Conservation (phyloP, 2,113 vertebrate genomes). For the Athene noctua region DNA sequence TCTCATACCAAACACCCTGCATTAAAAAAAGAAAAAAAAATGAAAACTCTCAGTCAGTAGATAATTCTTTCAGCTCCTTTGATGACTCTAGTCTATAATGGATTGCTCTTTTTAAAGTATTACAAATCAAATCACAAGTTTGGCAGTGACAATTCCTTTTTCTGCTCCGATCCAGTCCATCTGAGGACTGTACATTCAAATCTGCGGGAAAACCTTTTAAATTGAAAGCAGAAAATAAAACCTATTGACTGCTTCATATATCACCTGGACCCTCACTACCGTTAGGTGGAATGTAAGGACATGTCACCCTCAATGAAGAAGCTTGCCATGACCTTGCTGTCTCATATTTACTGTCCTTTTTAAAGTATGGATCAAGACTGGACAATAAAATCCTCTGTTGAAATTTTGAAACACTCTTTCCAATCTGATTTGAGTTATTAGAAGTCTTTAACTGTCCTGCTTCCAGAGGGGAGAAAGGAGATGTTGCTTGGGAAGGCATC, state of each 20-base stretch:
- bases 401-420: constrained; percentile 31
- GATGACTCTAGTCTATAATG: not conserved
- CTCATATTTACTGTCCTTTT: not conserved
- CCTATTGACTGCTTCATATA: not conserved
- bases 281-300: not conserved
- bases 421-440: not conserved
- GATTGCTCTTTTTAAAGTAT: not conserved
- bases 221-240: not conserved
- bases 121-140: not conserved
- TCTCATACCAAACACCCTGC: not conserved
- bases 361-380: not conserved
- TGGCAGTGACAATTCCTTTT: constrained; percentile 37
- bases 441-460: not conserved
- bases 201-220: constrained; percentile 6
- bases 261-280: not conserved
- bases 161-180: not conserved
- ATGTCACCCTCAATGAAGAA: not conserved
- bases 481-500: not conserved
- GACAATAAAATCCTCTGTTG: not conserved
- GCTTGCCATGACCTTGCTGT: not conserved
- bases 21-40: not conserved
- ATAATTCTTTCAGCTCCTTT: constrained; percentile 47
- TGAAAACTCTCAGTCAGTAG: not conserved
- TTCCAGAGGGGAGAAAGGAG: not conserved
- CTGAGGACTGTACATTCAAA: constrained; percentile 18